Percentiles rank a stretch among this genome's conserved stretches.
Conservation (phyloP, 2,113 vertebrate species). For the Otis tarda region DNA sequence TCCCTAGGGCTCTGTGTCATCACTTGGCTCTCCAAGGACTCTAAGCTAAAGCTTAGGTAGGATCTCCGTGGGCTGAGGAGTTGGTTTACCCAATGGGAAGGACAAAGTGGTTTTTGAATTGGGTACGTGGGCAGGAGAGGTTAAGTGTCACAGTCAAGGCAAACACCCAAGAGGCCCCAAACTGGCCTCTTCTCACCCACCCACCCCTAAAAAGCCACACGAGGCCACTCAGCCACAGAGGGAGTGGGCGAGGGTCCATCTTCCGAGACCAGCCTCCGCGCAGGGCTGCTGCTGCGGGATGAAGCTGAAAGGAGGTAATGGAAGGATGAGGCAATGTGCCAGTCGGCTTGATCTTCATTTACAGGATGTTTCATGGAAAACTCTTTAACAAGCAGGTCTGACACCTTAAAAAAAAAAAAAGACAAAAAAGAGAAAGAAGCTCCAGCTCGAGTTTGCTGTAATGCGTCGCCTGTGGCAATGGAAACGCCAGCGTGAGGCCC, state of each 20-base stretch:
- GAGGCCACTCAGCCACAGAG: neutral
- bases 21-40: neutral
- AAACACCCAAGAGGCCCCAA: neutral
- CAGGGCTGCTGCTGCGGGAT: neutral
- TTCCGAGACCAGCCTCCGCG: neutral
- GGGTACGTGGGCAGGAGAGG: neutral
- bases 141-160: neutral
- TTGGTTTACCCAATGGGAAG: neutral
- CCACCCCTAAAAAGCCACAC: fast-evolving
- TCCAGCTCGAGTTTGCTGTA: too few relatives aligned
- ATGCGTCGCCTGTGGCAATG: too few relatives aligned
- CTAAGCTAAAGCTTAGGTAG: neutral
- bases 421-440: too few relatives aligned
- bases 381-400: neutral
- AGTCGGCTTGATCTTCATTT: neutral
- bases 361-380: neutral
- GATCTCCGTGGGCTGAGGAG: neutral
- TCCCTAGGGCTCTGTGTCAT: fast-evolving
- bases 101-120: neutral
- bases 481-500: too few relatives aligned
- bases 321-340: neutral
- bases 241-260: too few relatives aligned
- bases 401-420: neutral
- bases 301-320: neutral
- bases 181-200: neutral